Conservation (phyloP, 2,113 vertebrate species). For the Oriolus oriolus region DNA sequence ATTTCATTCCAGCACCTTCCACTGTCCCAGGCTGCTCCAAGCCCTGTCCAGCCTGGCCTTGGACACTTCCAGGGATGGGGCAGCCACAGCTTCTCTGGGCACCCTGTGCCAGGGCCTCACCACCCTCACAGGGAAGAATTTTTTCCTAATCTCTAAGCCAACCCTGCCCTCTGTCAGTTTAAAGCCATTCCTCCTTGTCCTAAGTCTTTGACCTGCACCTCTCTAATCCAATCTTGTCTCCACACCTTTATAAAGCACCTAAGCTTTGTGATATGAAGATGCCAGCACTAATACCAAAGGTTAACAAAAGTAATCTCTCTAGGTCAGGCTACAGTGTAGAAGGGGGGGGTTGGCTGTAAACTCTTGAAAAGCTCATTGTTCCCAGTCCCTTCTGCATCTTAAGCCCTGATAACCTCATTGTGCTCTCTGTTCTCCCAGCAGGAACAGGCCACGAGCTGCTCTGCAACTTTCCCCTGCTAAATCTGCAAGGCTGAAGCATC, state of each 20-base stretch:
- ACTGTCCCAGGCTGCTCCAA: background rate
- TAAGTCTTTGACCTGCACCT: background rate
- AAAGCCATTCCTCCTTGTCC: background rate
- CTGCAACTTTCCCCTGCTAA: background rate
- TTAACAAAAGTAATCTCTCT: conserved; percentile 3
- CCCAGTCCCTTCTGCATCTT: background rate
- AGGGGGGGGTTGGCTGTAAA: background rate
- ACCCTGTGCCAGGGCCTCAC: background rate
- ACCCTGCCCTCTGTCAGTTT: background rate
- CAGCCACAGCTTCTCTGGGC: background rate
- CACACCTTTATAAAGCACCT: background rate
- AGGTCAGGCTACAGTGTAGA: background rate
- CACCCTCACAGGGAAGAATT: background rate
- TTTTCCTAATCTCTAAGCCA: background rate
- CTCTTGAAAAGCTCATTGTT: background rate
- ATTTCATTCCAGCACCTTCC: background rate
- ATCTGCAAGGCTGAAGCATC: background rate
- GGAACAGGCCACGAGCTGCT: background rate
- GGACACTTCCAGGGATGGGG: background rate
- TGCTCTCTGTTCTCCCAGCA: background rate
- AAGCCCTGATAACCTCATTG: background rate
- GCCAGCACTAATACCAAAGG: background rate
- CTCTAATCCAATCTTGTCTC: background rate
- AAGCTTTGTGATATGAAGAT: background rate
- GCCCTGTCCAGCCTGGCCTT: accelerated